Base-by-base conservation (phyloP, 2,797 vertebrate genomes). In the Ptychobarbus kaznakovi region DNA sequence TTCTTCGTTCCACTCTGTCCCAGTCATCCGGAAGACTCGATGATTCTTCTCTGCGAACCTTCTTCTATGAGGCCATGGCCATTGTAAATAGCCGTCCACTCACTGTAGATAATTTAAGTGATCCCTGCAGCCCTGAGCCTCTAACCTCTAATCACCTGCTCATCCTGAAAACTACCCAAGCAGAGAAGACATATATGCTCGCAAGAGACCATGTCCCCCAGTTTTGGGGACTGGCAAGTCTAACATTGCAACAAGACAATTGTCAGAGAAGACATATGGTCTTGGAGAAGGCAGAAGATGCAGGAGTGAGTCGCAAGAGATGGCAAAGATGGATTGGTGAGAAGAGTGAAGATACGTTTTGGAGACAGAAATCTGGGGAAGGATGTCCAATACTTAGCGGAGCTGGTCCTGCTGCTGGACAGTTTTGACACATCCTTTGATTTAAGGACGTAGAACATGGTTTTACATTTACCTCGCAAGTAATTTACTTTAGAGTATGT, bases 261-360 rank as follows among this genome's bases (percentile, higher is more conserved):
- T n/a, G n/a, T n/a, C n/a, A n/a, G n/a, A n/a, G n/a, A n/a, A n/a
- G n/a, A n/a, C n/a, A n/a, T n/a, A n/a, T n/a, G 28, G 28, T 28
- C 28, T 28, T 28, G 28, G 28, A 28, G 28, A 28, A 28, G 28
- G 28, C 28, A 28, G 28, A 28, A 28, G 28, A 28, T 28, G 1
- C 28, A 28, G 28, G 28, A 28, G 1, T 28, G 28, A 28, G 28
- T 28, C 1, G 28, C 28, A n/a, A n/a, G n/a, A n/a, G 15, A 25
- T 61, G 69, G 32, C 81, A 82, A 82, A 2, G 51, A 82, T 82
- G 38, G 38, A 8, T 42, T 74, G n/a, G 81, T 82, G 40, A 74
- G 81, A 82, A 63, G n/a, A 63, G 70, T 63, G 10, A 82, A 74
- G 32, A 44, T 82, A 20, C 15, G 1, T 7, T 44, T 74, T 46